Evolutionary conservation across 2,888 invertebrate species (phyloP), one percentile per base, ranked within the genome.

Genomic region (Diaprepes abbreviatus): DNA sequence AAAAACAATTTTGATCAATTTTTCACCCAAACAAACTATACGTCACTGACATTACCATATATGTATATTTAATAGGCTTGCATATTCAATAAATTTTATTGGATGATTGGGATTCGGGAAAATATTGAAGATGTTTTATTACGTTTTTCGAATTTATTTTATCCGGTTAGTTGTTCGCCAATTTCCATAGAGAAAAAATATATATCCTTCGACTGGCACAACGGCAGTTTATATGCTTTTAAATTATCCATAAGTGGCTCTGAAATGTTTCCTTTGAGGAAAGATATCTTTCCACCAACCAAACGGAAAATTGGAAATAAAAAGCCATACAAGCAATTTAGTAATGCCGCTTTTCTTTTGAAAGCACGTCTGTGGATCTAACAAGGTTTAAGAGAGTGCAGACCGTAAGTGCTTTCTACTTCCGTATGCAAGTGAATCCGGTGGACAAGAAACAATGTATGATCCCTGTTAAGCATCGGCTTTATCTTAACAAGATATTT

Each of bases 221-320:
- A n/a, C 19, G 45, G 45, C 45, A 21, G 21, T 45, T 45, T 45
- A 10, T 21, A 21, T 45, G 45, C 45, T 21, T 21, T 21, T 21
- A 45, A 45, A 45, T 45, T 45, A 21, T 10, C 45, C 19, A 10
- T 45, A 45, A 45, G 45, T 45, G 45, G 45, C 21, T 21, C n/a
- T 19, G 21, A 45, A 45, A 45, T 45, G 45, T 45, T 45, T 45
- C 45, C 45, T 45, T 45, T 45, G 45, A 45, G 45, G 40, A 9
- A 17, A 17, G 40, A 40, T 40, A 40, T 40, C 16, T 40, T 17
- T 40, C 45, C 21, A n/a, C 12, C 16, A 45, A 21, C 45, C 21
- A n/a, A 45, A 45, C 21, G 45, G 45, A 45, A 45, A 45, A 21
- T 45, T 45, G 45, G 21, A 45, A 45, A 45, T 45, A 45, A 45